Conservation (phyloP, 2,113 vertebrate genomes). For the Seriola aureovittata region DNA sequence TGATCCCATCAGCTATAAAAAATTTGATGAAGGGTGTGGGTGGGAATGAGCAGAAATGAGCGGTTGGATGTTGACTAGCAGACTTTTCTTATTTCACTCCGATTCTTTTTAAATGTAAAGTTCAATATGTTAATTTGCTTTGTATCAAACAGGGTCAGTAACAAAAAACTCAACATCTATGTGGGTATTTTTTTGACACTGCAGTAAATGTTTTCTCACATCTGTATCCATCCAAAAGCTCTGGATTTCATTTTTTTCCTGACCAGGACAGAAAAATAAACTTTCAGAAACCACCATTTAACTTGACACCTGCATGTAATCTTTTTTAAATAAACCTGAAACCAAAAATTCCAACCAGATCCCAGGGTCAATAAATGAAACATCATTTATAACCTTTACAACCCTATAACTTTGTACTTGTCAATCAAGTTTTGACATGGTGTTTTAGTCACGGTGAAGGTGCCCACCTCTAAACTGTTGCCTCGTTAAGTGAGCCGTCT, state of each 20-base stretch:
- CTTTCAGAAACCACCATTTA: background rate
- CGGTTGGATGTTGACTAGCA: background rate
- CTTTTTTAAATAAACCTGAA: constrained; percentile 19
- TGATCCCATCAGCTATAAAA: constrained; percentile 12
- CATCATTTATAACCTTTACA: background rate
- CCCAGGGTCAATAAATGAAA: constrained; percentile 46
- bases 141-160: too few species aligned
- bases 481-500: constrained; percentile 15
- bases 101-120: background rate
- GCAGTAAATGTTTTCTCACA: background rate
- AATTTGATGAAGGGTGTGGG: too few species aligned
- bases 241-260: background rate
- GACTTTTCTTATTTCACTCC: too few species aligned
- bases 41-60: background rate
- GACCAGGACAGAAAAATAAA: constrained; percentile 29
- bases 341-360: background rate
- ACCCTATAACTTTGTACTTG: background rate
- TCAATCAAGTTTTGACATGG: constrained; percentile 28
- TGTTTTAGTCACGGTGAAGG: constrained; percentile 17
- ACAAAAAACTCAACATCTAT: too few species aligned
- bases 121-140: too few species aligned
- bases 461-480: background rate
- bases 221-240: constrained; percentile 13
- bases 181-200: background rate
- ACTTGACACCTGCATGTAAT: constrained; percentile 4